These are phyloP conservation scores for Cottoperca gobio DNA, from an alignment of 2,797 vertebrate genomes.

Conservation along the genomic window DNA sequence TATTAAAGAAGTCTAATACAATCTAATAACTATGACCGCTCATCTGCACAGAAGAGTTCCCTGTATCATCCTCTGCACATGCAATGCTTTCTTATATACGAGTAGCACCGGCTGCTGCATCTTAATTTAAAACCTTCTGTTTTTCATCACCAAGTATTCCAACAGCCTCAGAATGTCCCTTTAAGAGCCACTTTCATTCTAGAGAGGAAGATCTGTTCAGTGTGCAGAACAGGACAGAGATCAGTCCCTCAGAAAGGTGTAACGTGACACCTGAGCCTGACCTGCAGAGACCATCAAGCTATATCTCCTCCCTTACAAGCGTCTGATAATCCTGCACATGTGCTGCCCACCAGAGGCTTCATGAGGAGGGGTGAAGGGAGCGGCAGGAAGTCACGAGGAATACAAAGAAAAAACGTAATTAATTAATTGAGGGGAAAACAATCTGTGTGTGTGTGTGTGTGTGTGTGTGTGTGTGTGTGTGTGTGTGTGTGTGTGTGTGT, in stretches of 20 bases:
- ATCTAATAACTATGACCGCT: no score
- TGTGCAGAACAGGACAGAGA: slow-evolving; percentile 56
- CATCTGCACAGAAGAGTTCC: no score
- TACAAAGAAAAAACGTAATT: not conserved
- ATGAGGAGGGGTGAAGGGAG: not conserved
- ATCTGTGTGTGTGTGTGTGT: slow-evolving; percentile 6
- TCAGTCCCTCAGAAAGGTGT: slow-evolving; percentile 46
- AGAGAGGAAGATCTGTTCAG: slow-evolving; percentile 37
- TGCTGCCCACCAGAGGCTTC: slow-evolving; percentile 54
- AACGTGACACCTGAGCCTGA: slow-evolving; percentile 57
- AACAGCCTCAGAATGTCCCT: not conserved
- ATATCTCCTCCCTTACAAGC: slow-evolving; percentile 60
- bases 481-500: slow-evolving; percentile 25
- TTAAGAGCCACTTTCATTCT: slow-evolving; percentile 3
- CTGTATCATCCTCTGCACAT: no score
- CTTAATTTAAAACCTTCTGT: no score
- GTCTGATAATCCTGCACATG: slow-evolving; percentile 70
- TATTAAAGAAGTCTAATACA: no score
- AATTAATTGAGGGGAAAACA: not conserved
- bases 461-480: slow-evolving; percentile 31
- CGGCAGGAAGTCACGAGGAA: not conserved
- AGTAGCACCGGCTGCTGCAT: no score
- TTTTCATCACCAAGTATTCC: not conserved
- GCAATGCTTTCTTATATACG: no score
- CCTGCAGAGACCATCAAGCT: slow-evolving; percentile 21